phyloP scores from a whole-genome alignment of 1,140 invertebrate species.

The Drosophila sp. region DNA sequence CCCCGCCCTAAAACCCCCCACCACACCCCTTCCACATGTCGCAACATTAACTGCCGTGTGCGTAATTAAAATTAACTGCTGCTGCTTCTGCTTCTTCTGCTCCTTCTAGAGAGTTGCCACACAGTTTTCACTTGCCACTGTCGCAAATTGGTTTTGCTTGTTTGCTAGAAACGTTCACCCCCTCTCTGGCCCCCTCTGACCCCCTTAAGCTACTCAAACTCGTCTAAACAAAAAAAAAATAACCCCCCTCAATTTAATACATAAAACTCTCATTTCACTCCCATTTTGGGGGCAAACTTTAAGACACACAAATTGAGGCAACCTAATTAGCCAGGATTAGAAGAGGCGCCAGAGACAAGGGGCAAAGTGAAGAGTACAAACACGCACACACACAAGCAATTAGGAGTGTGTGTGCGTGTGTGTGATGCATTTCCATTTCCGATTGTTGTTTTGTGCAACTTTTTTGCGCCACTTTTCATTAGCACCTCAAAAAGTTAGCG shows the following conservation, averaged over 20 bases:
- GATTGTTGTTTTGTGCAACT: constrained; percentile 41
- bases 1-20: constrained; percentile 9
- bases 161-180: constrained; percentile 32
- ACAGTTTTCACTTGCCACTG: constrained; percentile 28
- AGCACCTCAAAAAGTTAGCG: constrained; percentile 57
- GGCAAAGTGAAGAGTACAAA: background rate
- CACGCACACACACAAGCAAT: constrained; percentile 41
- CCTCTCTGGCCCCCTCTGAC: background rate
- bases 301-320: constrained; percentile 12
- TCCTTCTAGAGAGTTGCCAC: constrained; percentile 25
- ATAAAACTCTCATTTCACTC: constrained; percentile 65
- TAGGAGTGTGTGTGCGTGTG: constrained; percentile 32
- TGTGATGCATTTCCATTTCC: constrained; percentile 33
- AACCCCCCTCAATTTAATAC: constrained; percentile 51
- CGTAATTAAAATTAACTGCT: constrained; percentile 80
- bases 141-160: constrained; percentile 78
- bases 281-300: constrained; percentile 38
- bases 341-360: constrained; percentile 1
- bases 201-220: constrained; percentile 1
- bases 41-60: constrained; percentile 62
- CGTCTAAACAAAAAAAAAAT: constrained; percentile 29
- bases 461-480: constrained; percentile 76
- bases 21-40: constrained; percentile 34
- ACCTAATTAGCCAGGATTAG: constrained; percentile 55
- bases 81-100: constrained; percentile 28